A percentile compares a stretch with the other conserved stretches of the same genome.
These are phyloP conservation scores for Menidia beryllina DNA, from an alignment of 2,113 vertebrate species.

Conservation along the genomic window DNA sequence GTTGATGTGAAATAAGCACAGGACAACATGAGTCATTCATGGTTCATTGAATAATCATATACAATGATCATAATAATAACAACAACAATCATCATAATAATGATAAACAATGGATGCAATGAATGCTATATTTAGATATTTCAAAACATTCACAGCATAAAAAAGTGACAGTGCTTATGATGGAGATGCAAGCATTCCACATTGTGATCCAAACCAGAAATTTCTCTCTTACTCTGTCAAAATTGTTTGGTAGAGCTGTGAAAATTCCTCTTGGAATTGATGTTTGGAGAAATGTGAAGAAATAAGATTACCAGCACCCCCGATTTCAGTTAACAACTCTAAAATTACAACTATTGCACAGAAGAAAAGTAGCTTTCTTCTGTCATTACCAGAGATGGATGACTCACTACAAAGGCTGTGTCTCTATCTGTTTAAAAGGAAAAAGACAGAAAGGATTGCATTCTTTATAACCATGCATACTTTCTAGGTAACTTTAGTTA, in stretches of 20 bases:
- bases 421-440: background rate
- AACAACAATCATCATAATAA: no score
- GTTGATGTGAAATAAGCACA: constrained; percentile 28
- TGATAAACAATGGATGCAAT: constrained; percentile 12
- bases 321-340: constrained; percentile 46
- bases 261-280: constrained; percentile 26
- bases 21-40: constrained; percentile 29
- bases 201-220: constrained; percentile 1
- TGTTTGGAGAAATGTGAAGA: constrained; percentile 29
- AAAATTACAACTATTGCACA: constrained; percentile 36
- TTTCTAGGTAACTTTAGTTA: constrained; percentile 28
- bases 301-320: constrained; percentile 13
- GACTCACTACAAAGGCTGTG: constrained; percentile 10
- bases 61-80: no score
- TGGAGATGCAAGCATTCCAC: background rate
- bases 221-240: constrained; percentile 26
- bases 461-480: constrained; percentile 3
- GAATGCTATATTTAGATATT: constrained; percentile 25
- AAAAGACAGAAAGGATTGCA: background rate
- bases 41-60: constrained; percentile 30
- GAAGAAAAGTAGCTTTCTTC: constrained; percentile 30
- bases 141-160: constrained; percentile 14
- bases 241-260: constrained; percentile 10
- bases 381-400: constrained; percentile 8
- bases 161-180: constrained; percentile 23